A percentile compares a stretch with the other conserved stretches of the same genome.
phyloP scores from a whole-genome alignment of 2,113 vertebrate species.

The Leucoraja erinaceus region DNA sequence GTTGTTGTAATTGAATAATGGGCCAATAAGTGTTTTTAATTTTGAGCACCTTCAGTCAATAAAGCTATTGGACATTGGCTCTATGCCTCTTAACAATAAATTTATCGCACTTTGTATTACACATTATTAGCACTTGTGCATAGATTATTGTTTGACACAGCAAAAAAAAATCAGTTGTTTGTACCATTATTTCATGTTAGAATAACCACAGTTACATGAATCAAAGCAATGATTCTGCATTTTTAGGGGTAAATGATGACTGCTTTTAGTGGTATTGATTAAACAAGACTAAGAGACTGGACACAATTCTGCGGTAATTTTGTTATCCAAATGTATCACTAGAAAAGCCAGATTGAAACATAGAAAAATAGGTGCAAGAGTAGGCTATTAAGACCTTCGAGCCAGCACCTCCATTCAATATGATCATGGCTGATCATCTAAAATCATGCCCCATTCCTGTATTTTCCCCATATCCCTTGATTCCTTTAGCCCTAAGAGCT shows the following conservation, averaged over 20 bases:
- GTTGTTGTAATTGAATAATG: too few species aligned
- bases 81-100: background rate
- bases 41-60: background rate
- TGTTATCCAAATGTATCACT: background rate
- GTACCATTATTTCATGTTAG: background rate
- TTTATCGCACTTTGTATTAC: background rate
- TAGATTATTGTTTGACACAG: background rate
- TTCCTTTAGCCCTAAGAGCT: too few species aligned
- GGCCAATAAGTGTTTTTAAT: background rate
- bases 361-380: too few species aligned
- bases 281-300: background rate
- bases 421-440: too few species aligned
- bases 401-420: too few species aligned
- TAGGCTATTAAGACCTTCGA: too few species aligned
- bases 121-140: background rate
- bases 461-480: too few species aligned
- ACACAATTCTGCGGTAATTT: background rate
- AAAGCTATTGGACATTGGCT: background rate
- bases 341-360: background rate
- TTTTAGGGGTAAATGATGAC: background rate
- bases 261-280: background rate
- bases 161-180: background rate
- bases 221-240: background rate
- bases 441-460: too few species aligned
- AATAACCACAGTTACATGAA: background rate